These are phyloP conservation scores for Ornithorhynchus anatinus DNA, from an alignment of 2,113 vertebrate genomes.

Conservation along the genomic window DNA sequence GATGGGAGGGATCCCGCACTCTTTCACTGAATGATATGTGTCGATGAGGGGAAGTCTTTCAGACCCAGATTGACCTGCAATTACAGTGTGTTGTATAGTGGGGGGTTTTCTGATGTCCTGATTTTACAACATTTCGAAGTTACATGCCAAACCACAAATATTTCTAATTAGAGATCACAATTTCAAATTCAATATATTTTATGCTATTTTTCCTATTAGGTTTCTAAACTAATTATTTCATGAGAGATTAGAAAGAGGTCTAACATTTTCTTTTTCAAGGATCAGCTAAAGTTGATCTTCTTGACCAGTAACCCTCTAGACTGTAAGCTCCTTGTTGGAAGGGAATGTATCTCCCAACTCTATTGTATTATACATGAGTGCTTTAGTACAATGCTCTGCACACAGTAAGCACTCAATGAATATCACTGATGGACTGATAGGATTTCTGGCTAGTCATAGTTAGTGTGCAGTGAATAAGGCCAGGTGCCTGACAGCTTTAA, in stretches of 20 bases:
- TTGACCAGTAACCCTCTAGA: no score
- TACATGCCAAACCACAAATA: slow-evolving; percentile 66
- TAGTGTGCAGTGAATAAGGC: slow-evolving; percentile 4
- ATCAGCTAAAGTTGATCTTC: no score
- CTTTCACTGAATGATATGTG: slow-evolving; percentile 56
- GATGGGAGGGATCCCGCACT: slow-evolving; percentile 58
- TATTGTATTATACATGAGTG: no score
- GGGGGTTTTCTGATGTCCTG: no score
- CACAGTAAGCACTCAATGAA: no score
- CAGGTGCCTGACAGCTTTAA: slow-evolving; percentile 36
- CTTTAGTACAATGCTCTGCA: no score
- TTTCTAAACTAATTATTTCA: slow-evolving; percentile 16
- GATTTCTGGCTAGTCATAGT: background rate
- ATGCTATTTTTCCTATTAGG: slow-evolving; percentile 14
- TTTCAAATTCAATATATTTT: slow-evolving; percentile 29
- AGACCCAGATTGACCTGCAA: slow-evolving; percentile 55
- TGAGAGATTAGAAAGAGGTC: background rate
- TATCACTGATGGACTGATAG: no score
- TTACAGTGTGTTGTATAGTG: slow-evolving; percentile 34
- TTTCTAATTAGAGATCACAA: slow-evolving; percentile 55
- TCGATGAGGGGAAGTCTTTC: slow-evolving; percentile 60
- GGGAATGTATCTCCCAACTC: no score
- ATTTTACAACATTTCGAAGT: slow-evolving; percentile 56
- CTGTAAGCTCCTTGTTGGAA: no score
- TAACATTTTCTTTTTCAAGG: no score